phyloP scores from a whole-genome alignment of 2,113 vertebrate species.

The Brachyistius frenatus region DNA sequence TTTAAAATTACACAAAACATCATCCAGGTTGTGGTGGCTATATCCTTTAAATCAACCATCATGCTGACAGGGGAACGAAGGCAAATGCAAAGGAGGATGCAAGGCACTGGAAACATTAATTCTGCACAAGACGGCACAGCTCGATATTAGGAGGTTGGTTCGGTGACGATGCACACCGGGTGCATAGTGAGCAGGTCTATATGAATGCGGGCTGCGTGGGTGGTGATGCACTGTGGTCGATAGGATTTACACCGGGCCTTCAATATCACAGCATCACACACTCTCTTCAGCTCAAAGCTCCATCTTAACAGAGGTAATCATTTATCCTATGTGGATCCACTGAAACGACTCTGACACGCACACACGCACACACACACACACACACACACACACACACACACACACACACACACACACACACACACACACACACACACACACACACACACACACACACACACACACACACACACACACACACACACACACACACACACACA shows the following conservation, averaged over 20 bases:
- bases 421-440: conserved; percentile 26
- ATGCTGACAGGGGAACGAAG: neutral
- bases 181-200: conserved; percentile 28
- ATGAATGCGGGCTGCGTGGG: conserved; percentile 51
- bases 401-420: conserved; percentile 38
- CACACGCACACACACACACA: conserved; percentile 20
- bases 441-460: conserved; percentile 16
- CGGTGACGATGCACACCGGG: neutral
- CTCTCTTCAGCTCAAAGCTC: conserved; percentile 64
- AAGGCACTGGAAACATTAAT: conserved; percentile 13
- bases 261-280: conserved; percentile 61
- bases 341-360: conserved; percentile 42
- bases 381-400: conserved; percentile 39
- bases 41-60: neutral
- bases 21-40: neutral
- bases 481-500: conserved; percentile 41
- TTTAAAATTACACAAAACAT: neutral
- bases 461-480: conserved; percentile 35
- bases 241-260: conserved; percentile 53
- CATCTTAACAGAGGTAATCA: conserved; percentile 74
- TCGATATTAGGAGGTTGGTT: conserved; percentile 35
- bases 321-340: conserved; percentile 68
- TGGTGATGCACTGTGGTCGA: conserved; percentile 53
- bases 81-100: conserved; percentile 11
- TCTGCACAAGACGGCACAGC: conserved; percentile 12